phyloP scores from a whole-genome alignment of 1,140 invertebrate genomes.

The Temnothorax nylanderi region DNA sequence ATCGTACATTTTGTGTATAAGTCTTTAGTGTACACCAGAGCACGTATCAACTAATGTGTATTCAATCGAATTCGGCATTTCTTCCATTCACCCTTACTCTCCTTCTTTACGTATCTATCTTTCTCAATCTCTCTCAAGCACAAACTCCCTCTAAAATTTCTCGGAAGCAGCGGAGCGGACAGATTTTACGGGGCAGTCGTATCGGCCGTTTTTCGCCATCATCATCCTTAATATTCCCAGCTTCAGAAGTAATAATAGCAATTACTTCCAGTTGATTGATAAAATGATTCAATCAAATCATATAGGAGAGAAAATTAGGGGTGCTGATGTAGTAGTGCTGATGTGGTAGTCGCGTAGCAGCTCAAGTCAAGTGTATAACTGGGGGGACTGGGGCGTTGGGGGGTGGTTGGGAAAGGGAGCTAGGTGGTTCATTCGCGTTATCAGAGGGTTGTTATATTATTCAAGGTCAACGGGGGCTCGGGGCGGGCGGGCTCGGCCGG shows the following conservation, averaged over 20 bases:
- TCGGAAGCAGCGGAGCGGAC: constrained; percentile 81
- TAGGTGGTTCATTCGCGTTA: constrained; percentile 40
- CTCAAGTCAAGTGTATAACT: constrained; percentile 33
- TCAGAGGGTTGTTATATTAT: constrained; percentile 57
- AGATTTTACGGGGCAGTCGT: constrained; percentile 75
- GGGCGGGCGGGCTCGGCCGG: constrained; percentile 84
- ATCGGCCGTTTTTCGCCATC: constrained; percentile 72
- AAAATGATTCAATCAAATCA: constrained; percentile 38
- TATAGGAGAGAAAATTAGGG: constrained; percentile 39
- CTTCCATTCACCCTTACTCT: constrained; percentile 43
- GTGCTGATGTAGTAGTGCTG: constrained; percentile 39
- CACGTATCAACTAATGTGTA: not conserved
- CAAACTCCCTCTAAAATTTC: constrained; percentile 70
- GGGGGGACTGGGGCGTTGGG: constrained; percentile 17
- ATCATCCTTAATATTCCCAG: constrained; percentile 32
- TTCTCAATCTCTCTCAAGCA: constrained; percentile 66
- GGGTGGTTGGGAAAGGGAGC: not conserved
- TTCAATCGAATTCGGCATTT: constrained; percentile 38
- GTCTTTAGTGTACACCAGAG: constrained; percentile 27
- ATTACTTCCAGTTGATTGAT: constrained; percentile 16
- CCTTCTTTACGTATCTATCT: not conserved
- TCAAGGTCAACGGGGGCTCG: constrained; percentile 85
- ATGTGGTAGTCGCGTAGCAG: constrained; percentile 41
- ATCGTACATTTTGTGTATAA: not conserved
- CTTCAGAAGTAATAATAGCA: constrained; percentile 13